Base-by-base conservation (phyloP, 2,113 vertebrate species). In the Lamprologus callipterus region DNA sequence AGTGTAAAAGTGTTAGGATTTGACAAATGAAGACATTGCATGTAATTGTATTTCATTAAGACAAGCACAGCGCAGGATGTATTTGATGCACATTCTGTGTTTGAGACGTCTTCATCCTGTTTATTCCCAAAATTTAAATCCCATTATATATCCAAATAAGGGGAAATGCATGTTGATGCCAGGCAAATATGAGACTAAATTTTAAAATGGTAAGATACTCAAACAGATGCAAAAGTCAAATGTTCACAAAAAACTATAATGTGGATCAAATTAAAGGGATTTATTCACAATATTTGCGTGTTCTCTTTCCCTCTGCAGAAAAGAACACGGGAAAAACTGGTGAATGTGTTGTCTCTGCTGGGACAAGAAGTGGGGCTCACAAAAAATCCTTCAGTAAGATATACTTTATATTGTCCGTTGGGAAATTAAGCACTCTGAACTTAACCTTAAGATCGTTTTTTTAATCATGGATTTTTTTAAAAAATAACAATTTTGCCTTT, bases 351-450 rank as follows among this genome's bases (percentile, higher is more conserved):
- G 86, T 98, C 98, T 82, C 92, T 99, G 7, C 99, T 98, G 92
- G 99, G 98, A 89, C 98, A 99, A 94, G 98, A 99, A 96, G 98
- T 99, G 40, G 98, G 98, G 12, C 96, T 99, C 88, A 98, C 97
- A 90, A 99, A 99, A 96, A 99, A 99, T 80, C 98, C 99, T 81
- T 99, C 99, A 11, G 99, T 99, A 96, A 97, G 97, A 96, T 13
- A 3, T 23, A 35, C 4, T 14, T 28, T 5, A 40, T 49, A 11
- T 54, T 51, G 49, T 40, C 35, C 7, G 10, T 23, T 68, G n/a
- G 1, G 63, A 68, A 68, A 68, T 21, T 68, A 11, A 68, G 7
- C 33, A 68, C 35, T 23, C 2, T 8, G 3, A 4, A 35, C 16
- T 78, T 35, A 33, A 33, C 33, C 33, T 33, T 33, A 33, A 8